These are phyloP conservation scores for Euura lappo DNA, from an alignment of 1,140 invertebrate species.

Conservation along the genomic window DNA sequence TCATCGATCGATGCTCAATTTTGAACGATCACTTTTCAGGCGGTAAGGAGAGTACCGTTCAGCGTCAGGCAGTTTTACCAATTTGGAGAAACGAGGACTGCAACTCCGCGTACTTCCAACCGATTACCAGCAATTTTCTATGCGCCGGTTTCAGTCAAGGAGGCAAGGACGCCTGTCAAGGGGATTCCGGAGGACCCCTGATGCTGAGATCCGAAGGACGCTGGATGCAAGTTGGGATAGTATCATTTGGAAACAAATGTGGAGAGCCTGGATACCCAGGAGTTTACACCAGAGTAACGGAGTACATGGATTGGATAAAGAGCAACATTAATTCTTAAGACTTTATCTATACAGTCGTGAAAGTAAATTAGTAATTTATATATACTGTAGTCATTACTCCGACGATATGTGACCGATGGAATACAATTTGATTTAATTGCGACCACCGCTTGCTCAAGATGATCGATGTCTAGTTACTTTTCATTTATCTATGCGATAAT, in stretches of 20 bases:
- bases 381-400: too few relatives aligned
- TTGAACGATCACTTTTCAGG: conserved; percentile 51
- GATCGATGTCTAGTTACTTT: too few relatives aligned
- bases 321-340: conserved; percentile 46
- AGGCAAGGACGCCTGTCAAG: conserved; percentile 90
- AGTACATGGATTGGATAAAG: conserved; percentile 69
- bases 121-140: conserved; percentile 88
- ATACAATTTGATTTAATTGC: too few relatives aligned
- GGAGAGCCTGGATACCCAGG: conserved; percentile 86
- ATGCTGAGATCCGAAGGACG: conserved; percentile 77
- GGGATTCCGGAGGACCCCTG: conserved; percentile 78
- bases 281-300: conserved; percentile 74
- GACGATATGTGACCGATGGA: too few relatives aligned
- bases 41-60: conserved; percentile 82
- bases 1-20: background rate
- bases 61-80: conserved; percentile 83
- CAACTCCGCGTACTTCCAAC: conserved; percentile 88
- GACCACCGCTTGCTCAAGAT: too few relatives aligned
- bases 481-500: too few relatives aligned
- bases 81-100: conserved; percentile 93
- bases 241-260: conserved; percentile 91
- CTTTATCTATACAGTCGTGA: background rate
- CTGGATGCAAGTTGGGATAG: conserved; percentile 89
- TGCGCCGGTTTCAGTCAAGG: conserved; percentile 91
- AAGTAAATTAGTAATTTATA: too few relatives aligned